Evolutionary conservation across 2,888 invertebrate species (phyloP), one percentile per base, ranked within the genome.

Genomic region (Tigriopus californicus): DNA sequence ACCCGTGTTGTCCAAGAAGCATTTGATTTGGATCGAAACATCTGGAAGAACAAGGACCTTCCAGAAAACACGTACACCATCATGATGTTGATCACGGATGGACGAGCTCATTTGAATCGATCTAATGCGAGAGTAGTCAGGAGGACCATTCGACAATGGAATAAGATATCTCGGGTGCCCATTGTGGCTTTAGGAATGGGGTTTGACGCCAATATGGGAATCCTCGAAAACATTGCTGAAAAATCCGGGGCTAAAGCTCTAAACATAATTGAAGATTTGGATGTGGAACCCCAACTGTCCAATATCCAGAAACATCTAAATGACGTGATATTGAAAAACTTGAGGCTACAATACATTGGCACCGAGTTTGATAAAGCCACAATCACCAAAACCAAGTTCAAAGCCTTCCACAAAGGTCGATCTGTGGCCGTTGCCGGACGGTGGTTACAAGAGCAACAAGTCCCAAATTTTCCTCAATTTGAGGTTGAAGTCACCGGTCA

Each of bases 151-250:
- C 8, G 52, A n/a, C 22, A 52, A 20, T 15, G 15, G 15, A 52
- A 52, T 22, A 52, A 22, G 22, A 15, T 52, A 20, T 52, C 52
- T 11, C 41, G 18, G 1, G 20, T 56, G n/a, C 56, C 56, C 1
- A 42, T 56, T 13, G 11, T 46, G 1, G 33, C 33, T 22, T 15
- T 56, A 11, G 56, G 56, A 3, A 56, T 56, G 20, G 56, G 56
- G 20, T 56, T 46, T 46, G 56, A 56, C 13, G 56, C 56, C 18
- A 56, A 56, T n/a, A 56, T 56, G 56, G 56, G 20, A 3, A 20
- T 46, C 46, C 25, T 56, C 8, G 56, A 56, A 15, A 42, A 46
- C 11, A 56, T 56, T 20, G 56, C 56, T 3, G 46, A 44, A 2
- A 46, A 33, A 20, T 44, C 20, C 11, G 44, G 33, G 15, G 56